A percentile compares a stretch with the other conserved stretches of the same genome.
Conservation (phyloP, 2,888 invertebrate genomes). For the Lomographa bimaculata region DNA sequence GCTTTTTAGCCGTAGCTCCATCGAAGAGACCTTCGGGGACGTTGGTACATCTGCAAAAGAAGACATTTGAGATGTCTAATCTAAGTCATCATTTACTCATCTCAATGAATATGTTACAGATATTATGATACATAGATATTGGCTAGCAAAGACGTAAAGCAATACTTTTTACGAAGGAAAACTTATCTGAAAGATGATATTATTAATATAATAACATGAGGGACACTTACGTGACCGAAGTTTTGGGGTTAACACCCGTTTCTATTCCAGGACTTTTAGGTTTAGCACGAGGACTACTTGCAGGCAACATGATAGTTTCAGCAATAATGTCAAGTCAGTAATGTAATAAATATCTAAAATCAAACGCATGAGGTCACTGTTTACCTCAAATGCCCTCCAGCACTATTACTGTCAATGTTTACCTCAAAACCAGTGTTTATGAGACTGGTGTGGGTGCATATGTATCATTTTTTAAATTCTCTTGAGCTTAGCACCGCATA, state of each 20-base stretch:
- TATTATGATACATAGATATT: too few species aligned
- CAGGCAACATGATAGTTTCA: constrained; percentile 43
- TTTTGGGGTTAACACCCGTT: constrained; percentile 55
- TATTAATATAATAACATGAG: neutral
- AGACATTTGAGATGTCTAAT: neutral
- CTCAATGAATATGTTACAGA: too few species aligned
- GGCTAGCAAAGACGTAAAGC: too few species aligned
- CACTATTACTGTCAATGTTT: too few species aligned
- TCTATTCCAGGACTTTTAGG: constrained; percentile 57
- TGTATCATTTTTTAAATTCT: too few species aligned
- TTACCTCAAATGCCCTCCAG: constrained; percentile 22
- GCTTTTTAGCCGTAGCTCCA: constrained; percentile 82
- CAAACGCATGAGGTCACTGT: constrained; percentile 31
- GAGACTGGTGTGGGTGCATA: too few species aligned
- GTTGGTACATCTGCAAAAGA: constrained; percentile 81
- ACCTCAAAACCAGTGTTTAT: too few species aligned
- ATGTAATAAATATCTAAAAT: constrained; percentile 3
- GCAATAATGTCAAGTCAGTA: too few species aligned
- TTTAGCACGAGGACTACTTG: constrained; percentile 55
- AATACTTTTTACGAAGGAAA: too few species aligned
- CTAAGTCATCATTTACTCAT: too few species aligned
- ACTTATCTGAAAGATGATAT: neutral
- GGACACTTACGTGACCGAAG: constrained; percentile 73
- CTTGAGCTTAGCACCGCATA: too few species aligned
- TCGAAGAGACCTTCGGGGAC: constrained; percentile 87